phyloP scores from a whole-genome alignment of 2,113 vertebrate genomes.

The Coreoperca whiteheadi region DNA sequence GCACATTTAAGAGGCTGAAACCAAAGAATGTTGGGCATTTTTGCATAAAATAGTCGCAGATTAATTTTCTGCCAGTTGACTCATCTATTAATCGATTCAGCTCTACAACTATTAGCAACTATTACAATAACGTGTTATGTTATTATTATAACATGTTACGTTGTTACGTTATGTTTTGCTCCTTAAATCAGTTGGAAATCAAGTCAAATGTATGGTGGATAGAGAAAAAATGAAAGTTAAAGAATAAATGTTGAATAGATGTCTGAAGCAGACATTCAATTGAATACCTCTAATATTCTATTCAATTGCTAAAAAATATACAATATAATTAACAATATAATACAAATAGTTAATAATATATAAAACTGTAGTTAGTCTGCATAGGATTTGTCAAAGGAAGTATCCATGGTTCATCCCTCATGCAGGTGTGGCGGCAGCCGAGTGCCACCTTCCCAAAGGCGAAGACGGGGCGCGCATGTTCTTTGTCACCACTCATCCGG shows the following conservation, averaged over 20 bases:
- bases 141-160: too few species aligned
- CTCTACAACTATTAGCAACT: neutral
- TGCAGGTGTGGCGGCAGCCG: constrained; percentile 14
- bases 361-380: neutral
- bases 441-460: constrained; percentile 30
- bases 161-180: neutral
- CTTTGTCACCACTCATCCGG: neutral
- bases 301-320: neutral
- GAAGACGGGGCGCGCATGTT: constrained; percentile 40
- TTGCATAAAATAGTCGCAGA: neutral
- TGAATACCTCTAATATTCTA: constrained; percentile 1
- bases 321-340: too few species aligned
- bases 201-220: neutral
- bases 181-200: neutral
- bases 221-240: neutral
- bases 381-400: neutral
- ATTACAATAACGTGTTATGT: neutral
- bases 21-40: neutral
- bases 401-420: neutral
- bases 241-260: neutral
- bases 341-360: neutral
- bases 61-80: too few species aligned
- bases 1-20: neutral
- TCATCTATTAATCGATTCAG: neutral
- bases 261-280: neutral